Evolutionary conservation across 2,113 vertebrate species (phyloP).

Genomic region (Dendropsophus ebraccatus): DNA sequence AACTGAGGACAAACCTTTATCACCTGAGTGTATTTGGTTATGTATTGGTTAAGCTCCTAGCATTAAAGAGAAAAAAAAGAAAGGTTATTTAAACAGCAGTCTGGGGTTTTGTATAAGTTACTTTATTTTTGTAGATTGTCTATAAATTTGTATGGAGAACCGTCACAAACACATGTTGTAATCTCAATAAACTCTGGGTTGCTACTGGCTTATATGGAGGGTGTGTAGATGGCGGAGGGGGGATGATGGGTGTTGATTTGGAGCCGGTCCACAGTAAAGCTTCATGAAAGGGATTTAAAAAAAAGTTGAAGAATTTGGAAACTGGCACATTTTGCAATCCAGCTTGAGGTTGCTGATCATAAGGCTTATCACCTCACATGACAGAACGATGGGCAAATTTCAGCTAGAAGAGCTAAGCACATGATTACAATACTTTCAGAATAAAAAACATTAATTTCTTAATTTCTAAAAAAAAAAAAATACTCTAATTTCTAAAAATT

Average conservation of each 20-base stretch:
- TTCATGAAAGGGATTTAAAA: conserved; percentile 48
- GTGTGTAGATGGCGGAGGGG: conserved; percentile 2
- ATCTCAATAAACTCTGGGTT: not conserved
- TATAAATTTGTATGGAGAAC: not conserved
- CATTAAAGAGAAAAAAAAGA: not conserved
- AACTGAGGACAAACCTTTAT: not conserved
- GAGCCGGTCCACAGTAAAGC: conserved; percentile 63
- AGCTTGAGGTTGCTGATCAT: conserved; percentile 57
- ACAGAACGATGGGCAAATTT: conserved; percentile 31
- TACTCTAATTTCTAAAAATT: too few species aligned
- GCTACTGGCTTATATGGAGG: conserved; percentile 33
- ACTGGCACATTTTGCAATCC: conserved; percentile 60
- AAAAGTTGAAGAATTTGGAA: conserved; percentile 35
- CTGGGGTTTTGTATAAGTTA: not conserved
- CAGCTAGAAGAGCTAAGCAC: not conserved
- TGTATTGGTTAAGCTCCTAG: not conserved
- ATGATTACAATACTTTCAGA: not conserved
- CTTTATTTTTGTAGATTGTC: conserved; percentile 1
- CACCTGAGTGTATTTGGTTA: not conserved
- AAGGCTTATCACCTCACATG: conserved; percentile 57
- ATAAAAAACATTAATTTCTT: not conserved
- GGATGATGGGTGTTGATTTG: conserved; percentile 19
- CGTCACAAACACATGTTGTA: conserved; percentile 25
- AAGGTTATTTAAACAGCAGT: conserved; percentile 16
- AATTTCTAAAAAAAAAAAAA: not conserved